These are phyloP conservation scores for Ophion obscuratus DNA, from an alignment of 2,888 invertebrate genomes.

Conservation along the genomic window DNA sequence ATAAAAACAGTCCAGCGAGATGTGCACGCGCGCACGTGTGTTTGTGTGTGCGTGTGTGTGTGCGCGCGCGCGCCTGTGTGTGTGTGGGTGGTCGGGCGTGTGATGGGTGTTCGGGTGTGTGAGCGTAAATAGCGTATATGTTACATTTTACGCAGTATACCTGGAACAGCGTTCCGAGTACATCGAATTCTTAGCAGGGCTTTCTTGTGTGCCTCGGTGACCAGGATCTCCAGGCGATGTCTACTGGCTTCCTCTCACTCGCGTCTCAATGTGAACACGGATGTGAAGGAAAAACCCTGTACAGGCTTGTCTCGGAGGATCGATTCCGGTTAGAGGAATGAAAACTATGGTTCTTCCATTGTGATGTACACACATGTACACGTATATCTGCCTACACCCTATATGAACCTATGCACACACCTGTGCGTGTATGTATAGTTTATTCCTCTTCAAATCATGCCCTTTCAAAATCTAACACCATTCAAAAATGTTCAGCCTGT, in stretches of 20 bases:
- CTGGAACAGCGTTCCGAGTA: conserved; percentile 38
- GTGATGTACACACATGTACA: neutral
- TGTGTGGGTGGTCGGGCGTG: neutral
- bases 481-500: too few species aligned
- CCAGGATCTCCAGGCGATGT: conserved; percentile 31
- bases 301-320: conserved; percentile 69
- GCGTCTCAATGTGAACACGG: conserved; percentile 33
- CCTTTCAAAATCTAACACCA: too few species aligned
- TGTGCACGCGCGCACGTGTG: too few species aligned
- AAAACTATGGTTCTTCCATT: conserved; percentile 62
- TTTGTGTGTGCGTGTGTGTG: too few species aligned
- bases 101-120: neutral
- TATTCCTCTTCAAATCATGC: too few species aligned
- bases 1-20: neutral
- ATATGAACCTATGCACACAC: neutral
- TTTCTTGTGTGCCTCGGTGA: conserved; percentile 50
- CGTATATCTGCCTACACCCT: neutral
- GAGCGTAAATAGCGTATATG: conserved; percentile 1
- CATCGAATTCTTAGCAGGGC: conserved; percentile 55
- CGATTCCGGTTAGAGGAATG: conserved; percentile 69
- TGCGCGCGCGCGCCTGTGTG: too few species aligned
- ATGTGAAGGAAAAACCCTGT: conserved; percentile 45
- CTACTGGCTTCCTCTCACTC: neutral
- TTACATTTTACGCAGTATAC: conserved; percentile 22
- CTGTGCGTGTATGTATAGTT: neutral